These are phyloP conservation scores for Watsonalla binaria DNA, from an alignment of 2,888 invertebrate species.

Conservation along the genomic window DNA sequence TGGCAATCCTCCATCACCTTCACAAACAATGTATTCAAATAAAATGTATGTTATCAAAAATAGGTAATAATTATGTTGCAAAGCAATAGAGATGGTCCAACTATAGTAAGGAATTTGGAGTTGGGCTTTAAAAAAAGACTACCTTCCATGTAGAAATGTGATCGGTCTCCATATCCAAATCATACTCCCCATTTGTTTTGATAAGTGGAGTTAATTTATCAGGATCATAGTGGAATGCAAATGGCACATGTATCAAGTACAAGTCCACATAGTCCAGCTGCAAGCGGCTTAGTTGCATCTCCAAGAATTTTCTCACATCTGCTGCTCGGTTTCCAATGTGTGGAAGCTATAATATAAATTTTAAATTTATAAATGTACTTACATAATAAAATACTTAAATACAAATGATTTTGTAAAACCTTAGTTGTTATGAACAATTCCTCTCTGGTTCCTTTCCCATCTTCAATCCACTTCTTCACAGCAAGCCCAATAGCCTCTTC, in stretches of 20 bases:
- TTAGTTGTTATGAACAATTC: slow-evolving; percentile 91
- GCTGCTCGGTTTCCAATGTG: slow-evolving; percentile 82
- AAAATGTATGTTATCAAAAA: too few relatives aligned
- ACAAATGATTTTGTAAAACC: slow-evolving; percentile 51
- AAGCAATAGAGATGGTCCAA: too few relatives aligned
- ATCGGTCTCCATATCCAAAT: slow-evolving; percentile 80
- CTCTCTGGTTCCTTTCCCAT: slow-evolving; percentile 81
- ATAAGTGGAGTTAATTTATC: slow-evolving; percentile 73
- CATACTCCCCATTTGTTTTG: slow-evolving; percentile 79
- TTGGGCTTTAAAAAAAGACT: slow-evolving; percentile 6
- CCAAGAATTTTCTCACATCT: slow-evolving; percentile 82
- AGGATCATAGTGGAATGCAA: slow-evolving; percentile 80
- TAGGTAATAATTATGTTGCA: too few relatives aligned
- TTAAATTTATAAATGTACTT: slow-evolving; percentile 2
- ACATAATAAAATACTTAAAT: background rate
- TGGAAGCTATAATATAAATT: slow-evolving; percentile 77
- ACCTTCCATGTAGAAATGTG: slow-evolving; percentile 86
- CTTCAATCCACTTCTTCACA: slow-evolving; percentile 81
- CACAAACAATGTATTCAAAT: too few relatives aligned
- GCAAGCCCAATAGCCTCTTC: slow-evolving; percentile 86
- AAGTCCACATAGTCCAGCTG: slow-evolving; percentile 86
- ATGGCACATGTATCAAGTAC: slow-evolving; percentile 88
- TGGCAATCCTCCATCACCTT: slow-evolving; percentile 86
- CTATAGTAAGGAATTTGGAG: too few relatives aligned
- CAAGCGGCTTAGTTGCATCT: slow-evolving; percentile 80